These are phyloP conservation scores for Chauna torquata DNA, from an alignment of 2,113 vertebrate genomes.

Conservation along the genomic window DNA sequence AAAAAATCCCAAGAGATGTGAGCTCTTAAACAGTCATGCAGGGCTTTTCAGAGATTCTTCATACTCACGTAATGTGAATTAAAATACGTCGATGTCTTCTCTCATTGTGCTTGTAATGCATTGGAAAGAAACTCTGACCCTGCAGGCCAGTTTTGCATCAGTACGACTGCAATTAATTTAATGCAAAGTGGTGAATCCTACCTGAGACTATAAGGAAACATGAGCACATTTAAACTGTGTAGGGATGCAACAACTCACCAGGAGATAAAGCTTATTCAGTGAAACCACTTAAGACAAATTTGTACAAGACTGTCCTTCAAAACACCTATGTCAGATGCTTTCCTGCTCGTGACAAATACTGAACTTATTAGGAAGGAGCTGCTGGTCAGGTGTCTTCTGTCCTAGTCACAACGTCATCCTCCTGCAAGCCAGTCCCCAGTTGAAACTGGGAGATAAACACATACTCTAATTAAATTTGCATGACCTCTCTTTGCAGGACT, in stretches of 20 bases:
- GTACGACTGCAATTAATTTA: neutral
- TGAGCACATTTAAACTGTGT: neutral
- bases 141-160: neutral
- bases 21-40: neutral
- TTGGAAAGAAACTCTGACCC: neutral
- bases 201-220: neutral
- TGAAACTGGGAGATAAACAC: neutral
- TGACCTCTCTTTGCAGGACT: slow-evolving; percentile 79
- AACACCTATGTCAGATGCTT: neutral
- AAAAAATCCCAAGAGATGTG: neutral
- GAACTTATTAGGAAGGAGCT: neutral
- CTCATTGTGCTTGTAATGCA: neutral
- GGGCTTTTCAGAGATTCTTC: neutral
- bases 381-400: neutral
- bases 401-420: neutral
- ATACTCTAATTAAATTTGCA: neutral
- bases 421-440: neutral
- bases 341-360: neutral
- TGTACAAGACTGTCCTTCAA: neutral
- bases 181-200: neutral
- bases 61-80: neutral
- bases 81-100: neutral
- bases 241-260: neutral
- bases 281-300: neutral
- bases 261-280: neutral